These are phyloP conservation scores for Crenuchus spilurus DNA, from an alignment of 2,797 vertebrate species.

Conservation along the genomic window DNA sequence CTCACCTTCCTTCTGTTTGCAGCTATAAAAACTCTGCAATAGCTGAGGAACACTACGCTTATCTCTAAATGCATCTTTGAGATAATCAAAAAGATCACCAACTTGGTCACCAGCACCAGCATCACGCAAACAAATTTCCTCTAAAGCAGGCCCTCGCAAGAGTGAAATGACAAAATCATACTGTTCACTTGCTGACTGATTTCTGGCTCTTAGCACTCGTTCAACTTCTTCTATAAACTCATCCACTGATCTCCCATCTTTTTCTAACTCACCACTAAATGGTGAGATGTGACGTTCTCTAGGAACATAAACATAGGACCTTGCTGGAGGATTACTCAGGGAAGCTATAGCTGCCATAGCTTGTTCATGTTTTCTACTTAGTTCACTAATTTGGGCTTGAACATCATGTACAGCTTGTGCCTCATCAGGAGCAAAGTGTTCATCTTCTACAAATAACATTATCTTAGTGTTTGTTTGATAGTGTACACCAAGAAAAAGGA, in stretches of 20 bases:
- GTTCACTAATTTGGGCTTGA: too few species aligned
- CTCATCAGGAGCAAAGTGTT: too few species aligned
- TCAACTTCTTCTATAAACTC: slow-evolving; percentile 43
- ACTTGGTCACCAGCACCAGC: background rate
- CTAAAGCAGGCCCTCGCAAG: slow-evolving; percentile 14
- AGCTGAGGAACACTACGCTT: slow-evolving; percentile 17
- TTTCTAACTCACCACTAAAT: slow-evolving; percentile 34
- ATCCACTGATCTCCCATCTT: slow-evolving; percentile 31
- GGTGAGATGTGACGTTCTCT: slow-evolving; percentile 24
- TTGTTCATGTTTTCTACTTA: too few species aligned
- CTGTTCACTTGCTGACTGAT: slow-evolving; percentile 8
- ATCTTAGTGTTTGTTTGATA: too few species aligned
- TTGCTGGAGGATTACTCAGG: too few species aligned
- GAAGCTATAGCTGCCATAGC: too few species aligned
- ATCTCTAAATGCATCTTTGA: slow-evolving; percentile 35
- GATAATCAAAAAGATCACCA: slow-evolving; percentile 16
- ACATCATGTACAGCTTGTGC: too few species aligned
- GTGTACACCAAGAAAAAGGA: too few species aligned
- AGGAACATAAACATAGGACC: slow-evolving; percentile 37
- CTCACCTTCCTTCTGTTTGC: slow-evolving; percentile 25
- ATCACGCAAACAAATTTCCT: slow-evolving; percentile 13
- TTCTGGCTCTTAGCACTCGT: background rate
- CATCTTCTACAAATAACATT: too few species aligned
- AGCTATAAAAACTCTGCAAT: slow-evolving; percentile 32
- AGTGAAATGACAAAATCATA: slow-evolving; percentile 34